Conservation (phyloP, 2,888 invertebrate genomes). For the Minunthozetes semirufus region DNA sequence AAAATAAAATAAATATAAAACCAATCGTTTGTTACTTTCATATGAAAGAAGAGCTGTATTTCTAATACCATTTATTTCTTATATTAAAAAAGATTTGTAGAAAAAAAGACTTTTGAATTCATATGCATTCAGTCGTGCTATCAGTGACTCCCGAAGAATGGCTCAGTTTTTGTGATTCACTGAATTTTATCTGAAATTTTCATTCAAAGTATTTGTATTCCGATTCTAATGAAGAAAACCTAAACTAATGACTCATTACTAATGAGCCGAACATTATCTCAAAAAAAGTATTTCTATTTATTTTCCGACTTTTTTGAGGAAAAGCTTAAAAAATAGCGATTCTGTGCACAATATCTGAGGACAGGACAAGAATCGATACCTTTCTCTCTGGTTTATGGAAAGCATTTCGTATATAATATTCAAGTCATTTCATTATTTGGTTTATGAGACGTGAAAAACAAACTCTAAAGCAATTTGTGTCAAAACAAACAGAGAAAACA, state of each 20-base stretch:
- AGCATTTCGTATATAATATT: not conserved
- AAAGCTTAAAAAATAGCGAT: not conserved
- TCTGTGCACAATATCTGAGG: not conserved
- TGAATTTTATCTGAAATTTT: not conserved
- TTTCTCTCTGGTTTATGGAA: not conserved
- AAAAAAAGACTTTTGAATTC: not conserved
- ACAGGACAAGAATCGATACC: not conserved
- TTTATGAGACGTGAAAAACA: conserved; percentile 16
- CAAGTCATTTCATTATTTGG: not conserved
- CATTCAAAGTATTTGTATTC: not conserved
- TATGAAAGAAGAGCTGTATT: no score
- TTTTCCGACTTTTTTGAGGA: not conserved
- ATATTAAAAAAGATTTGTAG: no score
- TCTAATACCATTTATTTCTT: no score
- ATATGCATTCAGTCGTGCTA: not conserved
- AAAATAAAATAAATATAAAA: no score
- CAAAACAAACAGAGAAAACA: not conserved
- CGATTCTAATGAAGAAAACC: not conserved
- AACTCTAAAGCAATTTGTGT: not conserved
- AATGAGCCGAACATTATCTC: conserved; percentile 18
- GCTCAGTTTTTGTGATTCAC: not conserved
- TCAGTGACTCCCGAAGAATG: not conserved
- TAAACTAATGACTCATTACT: conserved; percentile 22
- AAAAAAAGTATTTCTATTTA: not conserved
- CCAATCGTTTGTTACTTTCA: no score